These are phyloP conservation scores for Trichonephila clavata DNA, from an alignment of 1,140 invertebrate genomes.

Conservation along the genomic window DNA sequence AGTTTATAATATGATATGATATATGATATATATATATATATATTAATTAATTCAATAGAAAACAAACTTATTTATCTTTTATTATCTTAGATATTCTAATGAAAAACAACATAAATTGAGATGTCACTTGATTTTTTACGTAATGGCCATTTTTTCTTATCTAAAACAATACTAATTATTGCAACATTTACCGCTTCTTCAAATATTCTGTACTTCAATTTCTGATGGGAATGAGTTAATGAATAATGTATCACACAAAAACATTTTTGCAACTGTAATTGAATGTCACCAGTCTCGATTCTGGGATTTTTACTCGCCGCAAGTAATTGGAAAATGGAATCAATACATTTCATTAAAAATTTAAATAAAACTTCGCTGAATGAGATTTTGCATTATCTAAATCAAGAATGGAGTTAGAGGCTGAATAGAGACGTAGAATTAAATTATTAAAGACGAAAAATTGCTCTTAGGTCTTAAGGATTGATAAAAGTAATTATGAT, in stretches of 20 bases:
- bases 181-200: neutral
- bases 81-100: neutral
- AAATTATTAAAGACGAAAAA: constrained; percentile 16
- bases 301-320: neutral
- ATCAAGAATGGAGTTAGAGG: neutral
- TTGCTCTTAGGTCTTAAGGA: constrained; percentile 19
- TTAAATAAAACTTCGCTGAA: constrained; percentile 12
- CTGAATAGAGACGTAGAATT: neutral
- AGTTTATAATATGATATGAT: too few species aligned
- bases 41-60: too few species aligned
- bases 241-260: neutral
- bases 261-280: neutral
- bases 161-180: neutral
- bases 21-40: too few species aligned
- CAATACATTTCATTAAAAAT: constrained; percentile 44
- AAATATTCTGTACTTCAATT: neutral
- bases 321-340: constrained; percentile 42
- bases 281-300: neutral
- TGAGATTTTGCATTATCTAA: neutral
- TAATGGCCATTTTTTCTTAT: neutral
- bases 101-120: neutral
- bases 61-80: neutral
- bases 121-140: neutral
- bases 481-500: constrained; percentile 37
- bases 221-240: neutral